A percentile compares a stretch with the other conserved stretches of the same genome.
Conservation (phyloP, 1,140 invertebrate species). For the Lethocerus indicus region DNA sequence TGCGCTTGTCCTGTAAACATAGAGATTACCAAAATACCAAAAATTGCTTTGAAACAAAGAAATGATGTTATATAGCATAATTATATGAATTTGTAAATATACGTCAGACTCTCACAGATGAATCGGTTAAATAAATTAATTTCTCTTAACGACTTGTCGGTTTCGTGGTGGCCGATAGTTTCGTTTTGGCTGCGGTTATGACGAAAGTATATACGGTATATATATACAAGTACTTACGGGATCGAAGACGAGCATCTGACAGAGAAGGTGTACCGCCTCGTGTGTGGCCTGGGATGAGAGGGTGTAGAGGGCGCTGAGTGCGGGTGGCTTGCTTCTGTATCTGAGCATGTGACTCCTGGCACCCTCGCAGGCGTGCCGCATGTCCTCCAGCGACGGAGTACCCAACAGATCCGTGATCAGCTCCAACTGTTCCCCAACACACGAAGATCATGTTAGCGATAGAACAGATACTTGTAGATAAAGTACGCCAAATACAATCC, state of each 20-base stretch:
- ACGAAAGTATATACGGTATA: too few species aligned
- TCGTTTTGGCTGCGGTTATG: too few species aligned
- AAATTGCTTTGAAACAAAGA: too few species aligned
- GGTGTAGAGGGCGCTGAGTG: conserved; percentile 78
- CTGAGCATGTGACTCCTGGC: conserved; percentile 85
- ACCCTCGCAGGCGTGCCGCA: conserved; percentile 90
- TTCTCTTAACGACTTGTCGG: not conserved
- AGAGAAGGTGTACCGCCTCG: conserved; percentile 94
- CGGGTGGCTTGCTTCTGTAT: conserved; percentile 71
- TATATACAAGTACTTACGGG: conserved; percentile 56
- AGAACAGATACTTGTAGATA: too few species aligned
- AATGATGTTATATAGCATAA: too few species aligned
- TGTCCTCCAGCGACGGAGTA: conserved; percentile 89
- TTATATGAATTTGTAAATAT: too few species aligned
- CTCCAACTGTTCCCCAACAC: conserved; percentile 85
- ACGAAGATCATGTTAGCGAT: too few species aligned
- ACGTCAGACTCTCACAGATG: too few species aligned
- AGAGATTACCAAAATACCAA: too few species aligned
- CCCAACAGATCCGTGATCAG: conserved; percentile 93
- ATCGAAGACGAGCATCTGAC: conserved; percentile 96
- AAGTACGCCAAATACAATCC: too few species aligned
- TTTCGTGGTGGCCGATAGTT: too few species aligned
- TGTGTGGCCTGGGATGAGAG: conserved; percentile 84
- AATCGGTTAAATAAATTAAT: not conserved
- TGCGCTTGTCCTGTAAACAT: conserved; percentile 65